phyloP scores from a whole-genome alignment of 2,113 vertebrate species.

The Pedetes capensis region DNA sequence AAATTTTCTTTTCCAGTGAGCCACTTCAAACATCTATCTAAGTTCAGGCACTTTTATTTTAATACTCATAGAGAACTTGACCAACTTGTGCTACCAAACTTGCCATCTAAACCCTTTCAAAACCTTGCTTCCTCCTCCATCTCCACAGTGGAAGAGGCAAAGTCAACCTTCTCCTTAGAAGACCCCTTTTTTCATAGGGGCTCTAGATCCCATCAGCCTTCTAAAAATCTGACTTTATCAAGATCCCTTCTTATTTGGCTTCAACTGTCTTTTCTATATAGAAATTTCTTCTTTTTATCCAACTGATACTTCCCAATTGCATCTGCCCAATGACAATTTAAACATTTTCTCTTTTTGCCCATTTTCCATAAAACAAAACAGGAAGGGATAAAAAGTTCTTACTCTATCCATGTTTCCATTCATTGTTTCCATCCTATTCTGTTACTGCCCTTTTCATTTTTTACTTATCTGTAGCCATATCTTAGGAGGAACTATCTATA shows the following conservation, averaged over 20 bases:
- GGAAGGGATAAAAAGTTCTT: neutral
- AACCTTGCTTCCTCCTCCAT: neutral
- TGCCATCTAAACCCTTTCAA: neutral
- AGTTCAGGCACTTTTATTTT: neutral
- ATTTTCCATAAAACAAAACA: neutral
- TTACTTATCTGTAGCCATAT: neutral
- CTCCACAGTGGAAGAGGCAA: neutral
- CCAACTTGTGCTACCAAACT: neutral
- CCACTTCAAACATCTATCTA: neutral
- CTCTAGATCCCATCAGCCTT: neutral
- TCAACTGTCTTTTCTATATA: neutral
- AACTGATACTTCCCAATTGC: neutral
- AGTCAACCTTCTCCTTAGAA: neutral
- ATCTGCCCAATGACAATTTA: neutral
- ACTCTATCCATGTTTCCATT: neutral
- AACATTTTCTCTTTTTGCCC: neutral
- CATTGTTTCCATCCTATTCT: neutral
- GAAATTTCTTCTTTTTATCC: neutral
- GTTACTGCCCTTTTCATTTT: neutral
- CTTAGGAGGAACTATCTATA: neutral
- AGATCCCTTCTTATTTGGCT: neutral
- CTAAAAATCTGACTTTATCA: neutral
- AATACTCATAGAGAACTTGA: neutral
- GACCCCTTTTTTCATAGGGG: neutral
- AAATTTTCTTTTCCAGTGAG: neutral